Evolutionary conservation across 2,113 vertebrate genomes (phyloP), one percentile per base, ranked within the genome.

Genomic region (Malurus melanocephalus): DNA sequence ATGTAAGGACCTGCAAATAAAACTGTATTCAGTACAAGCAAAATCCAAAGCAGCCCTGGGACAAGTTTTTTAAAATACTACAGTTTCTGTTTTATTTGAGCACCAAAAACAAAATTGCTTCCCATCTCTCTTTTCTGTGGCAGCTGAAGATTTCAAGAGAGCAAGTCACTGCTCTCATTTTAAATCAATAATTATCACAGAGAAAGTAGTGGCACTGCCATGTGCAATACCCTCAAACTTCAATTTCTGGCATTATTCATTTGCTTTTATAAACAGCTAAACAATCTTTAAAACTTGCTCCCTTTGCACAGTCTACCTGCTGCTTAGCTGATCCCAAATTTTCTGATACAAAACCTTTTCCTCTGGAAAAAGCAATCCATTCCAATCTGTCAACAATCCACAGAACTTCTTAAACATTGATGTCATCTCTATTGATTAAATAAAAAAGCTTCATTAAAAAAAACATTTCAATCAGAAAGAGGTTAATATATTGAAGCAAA

Each of bases 1-100:
- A 67, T 77, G 79, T 84, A 91, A 93, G 86, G 65, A 91, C 27
- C 20, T 28, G 6, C 68, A 94, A 90, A 68, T 84, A 89, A 89
- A 89, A 79, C 45, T 81, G 62, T 52, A 91, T 71, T 84, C 61
- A n/a, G 48, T 74, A 68, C 35, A 71, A 83, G 81, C 51, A 90
- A 90, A 90, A 72, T 9, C n/a, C 30, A 43, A 74, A 86, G 56
- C 49, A 84, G 56, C 46, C 79, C 40, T 67, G 33, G 21, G 28
- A 46, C 11, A 78, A 60, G 7, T 33, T 78, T 72, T 52, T 49
- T 26, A 23, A 80, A 85, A 75, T 35, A 11, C 12, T 84, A 77
- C 5, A 10, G 35, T 55, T 56, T 80, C 51, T 14, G 7, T 57
- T 91, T 85, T 72, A 69, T 60, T 71, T 85, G 43, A 88, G 43